Conservation (phyloP, 1,140 invertebrate species). For the Prorops nasuta region DNA sequence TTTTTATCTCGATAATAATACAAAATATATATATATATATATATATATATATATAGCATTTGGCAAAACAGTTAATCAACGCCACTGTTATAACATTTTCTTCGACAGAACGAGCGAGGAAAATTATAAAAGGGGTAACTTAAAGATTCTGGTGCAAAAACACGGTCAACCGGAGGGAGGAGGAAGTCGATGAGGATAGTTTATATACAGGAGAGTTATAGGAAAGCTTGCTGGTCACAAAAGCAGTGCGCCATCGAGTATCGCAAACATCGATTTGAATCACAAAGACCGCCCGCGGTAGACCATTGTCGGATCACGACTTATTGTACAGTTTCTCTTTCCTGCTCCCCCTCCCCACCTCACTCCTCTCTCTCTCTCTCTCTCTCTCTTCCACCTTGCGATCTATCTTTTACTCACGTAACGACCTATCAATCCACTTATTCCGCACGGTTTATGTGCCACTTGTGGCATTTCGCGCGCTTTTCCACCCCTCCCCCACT, state of each 20-base stretch:
- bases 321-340: conserved; percentile 32
- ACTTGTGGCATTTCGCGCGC: conserved; percentile 39
- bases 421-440: conserved; percentile 48
- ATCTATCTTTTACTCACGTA: conserved; percentile 13
- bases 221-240: conserved; percentile 32
- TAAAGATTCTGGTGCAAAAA: too few relatives aligned
- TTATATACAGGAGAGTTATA: too few relatives aligned
- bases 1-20: too few relatives aligned
- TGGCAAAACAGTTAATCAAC: too few relatives aligned
- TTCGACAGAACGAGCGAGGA: too few relatives aligned
- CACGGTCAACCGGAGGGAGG: too few relatives aligned
- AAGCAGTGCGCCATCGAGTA: conserved; percentile 44
- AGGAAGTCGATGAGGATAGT: too few relatives aligned
- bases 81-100: too few relatives aligned
- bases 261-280: conserved; percentile 54
- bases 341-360: not conserved
- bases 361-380: not conserved
- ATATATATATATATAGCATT: too few relatives aligned
- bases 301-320: conserved; percentile 40
- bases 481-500: conserved; percentile 9
- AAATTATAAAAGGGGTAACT: too few relatives aligned
- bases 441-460: conserved; percentile 44
- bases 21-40: too few relatives aligned
- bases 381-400: conserved; percentile 8
- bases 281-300: conserved; percentile 50